Evolutionary conservation across 2,797 vertebrate genomes (phyloP), one percentile per base, ranked within the genome.

Genomic region (Syndactyla subalaris): DNA sequence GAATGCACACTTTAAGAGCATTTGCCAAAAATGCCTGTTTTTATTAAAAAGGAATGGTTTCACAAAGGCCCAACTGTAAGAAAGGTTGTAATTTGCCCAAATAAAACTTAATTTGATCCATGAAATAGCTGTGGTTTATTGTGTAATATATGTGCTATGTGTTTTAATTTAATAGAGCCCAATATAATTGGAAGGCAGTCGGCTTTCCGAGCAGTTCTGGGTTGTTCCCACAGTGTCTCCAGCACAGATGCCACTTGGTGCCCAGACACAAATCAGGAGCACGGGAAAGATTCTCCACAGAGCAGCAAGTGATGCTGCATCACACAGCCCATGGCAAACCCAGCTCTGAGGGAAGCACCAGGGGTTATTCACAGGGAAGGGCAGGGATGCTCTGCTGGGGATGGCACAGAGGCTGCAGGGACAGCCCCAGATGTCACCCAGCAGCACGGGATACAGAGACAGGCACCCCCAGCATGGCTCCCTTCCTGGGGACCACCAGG

Each of bases 71-170:
- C 97, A 97, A 98, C 98, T 98, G 98, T 98, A 97, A 97, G 98
- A 98, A 98, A 98, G 96, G 98, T 97, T 98, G 98, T 98, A 98
- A 97, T 98, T 97, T 98, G 97, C 97, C 97, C 98, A 98, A 98
- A 98, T 98, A 98, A 98, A 96, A 98, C 98, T 98, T 99, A 99
- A 99, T 99, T 99, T 98, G 98, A 98, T 98, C 98, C 98, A 98
- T 97, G 97, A 98, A 98, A 98, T 98, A 98, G 97, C 98, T 98
- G 98, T 96, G 98, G 98, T 98, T 98, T 98, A 98, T 98, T 98
- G 98, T 98, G 98, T 98, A 99, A 99, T 98, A 98, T 97, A 98
- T 98, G 98, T 98, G 98, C 98, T 98, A 98, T 98, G 98, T 97
- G 97, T 98, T 98, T 98, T 98, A 97, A 97, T 98, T 98, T 98